These are phyloP conservation scores for Mactra quadrangularis DNA, from an alignment of 1,140 invertebrate genomes.

Conservation along the genomic window DNA sequence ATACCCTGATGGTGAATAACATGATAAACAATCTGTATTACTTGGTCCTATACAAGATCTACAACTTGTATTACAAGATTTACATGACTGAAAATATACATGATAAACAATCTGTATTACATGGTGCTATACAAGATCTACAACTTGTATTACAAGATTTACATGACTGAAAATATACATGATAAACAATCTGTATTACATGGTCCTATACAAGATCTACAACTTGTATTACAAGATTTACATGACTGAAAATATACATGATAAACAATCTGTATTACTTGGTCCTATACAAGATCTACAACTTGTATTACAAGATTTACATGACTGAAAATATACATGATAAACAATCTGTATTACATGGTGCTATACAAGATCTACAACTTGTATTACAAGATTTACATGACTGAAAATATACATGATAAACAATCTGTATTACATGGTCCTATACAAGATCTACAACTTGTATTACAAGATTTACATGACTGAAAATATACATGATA, in stretches of 20 bases:
- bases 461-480: too few relatives aligned
- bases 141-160: conserved; percentile 44
- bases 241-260: conserved; percentile 36
- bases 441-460: too few relatives aligned
- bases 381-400: too few relatives aligned
- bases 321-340: conserved; percentile 28
- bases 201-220: background rate
- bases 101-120: background rate
- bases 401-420: too few relatives aligned
- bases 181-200: background rate
- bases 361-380: too few relatives aligned
- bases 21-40: conserved; percentile 49
- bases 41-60: conserved; percentile 55
- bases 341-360: background rate
- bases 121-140: background rate
- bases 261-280: background rate
- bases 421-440: too few relatives aligned
- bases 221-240: conserved; percentile 40
- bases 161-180: conserved; percentile 37
- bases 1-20: conserved; percentile 49
- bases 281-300: background rate
- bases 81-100: conserved; percentile 48
- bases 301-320: conserved; percentile 39
- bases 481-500: too few relatives aligned
- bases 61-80: conserved; percentile 46